Evolutionary conservation across 2,888 invertebrate species (phyloP), one percentile per base, ranked within the genome.

Genomic region (Heliconius hortense): DNA sequence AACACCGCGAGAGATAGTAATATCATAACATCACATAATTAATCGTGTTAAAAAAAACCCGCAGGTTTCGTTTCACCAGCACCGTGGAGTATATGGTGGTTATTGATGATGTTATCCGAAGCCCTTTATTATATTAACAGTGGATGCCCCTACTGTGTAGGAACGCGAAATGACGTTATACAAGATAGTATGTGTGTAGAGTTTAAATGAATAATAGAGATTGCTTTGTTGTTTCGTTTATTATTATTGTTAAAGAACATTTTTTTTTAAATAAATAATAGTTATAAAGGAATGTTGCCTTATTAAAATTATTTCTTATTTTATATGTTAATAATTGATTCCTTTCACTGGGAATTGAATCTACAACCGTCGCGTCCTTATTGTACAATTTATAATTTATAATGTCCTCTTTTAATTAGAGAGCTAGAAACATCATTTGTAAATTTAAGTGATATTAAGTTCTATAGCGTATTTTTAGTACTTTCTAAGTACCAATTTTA

Each of bases 41-140:
- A 74, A 74, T 74, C 24, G 74, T 69, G 74, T 69, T 63, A 74
- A 74, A 74, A 74, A 74, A 74, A 74, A 53, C 53, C 24, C 31
- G 28, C 53, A 63, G 21, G 53, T 48, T 60, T 71, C 26, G 43
- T 62, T 53, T 56, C 31, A 62, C 60, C 60, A 43, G 60, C 26
- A 15, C n/a, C 43, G 66, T 28, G 73, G 43, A 68, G 60, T 43
- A 64, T 71, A 64, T 71, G 35, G 53, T 60, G 72, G 82, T 90
- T 91, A 92, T 91, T 92, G 89, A 92, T 92, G 89, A 85, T 86
- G 84, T 87, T 90, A 91, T 91, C 91, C 88, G 91, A 92, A 92
- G 90, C 89, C 89, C 85, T 90, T 91, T 91, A 91, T 92, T 91
- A 90, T 90, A 91, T 92, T 91, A 92, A 87, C 90, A 88, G 87